Evolutionary conservation across 2,888 invertebrate species (phyloP).

Genomic region (Caenorhabditis zanzibari): DNA sequence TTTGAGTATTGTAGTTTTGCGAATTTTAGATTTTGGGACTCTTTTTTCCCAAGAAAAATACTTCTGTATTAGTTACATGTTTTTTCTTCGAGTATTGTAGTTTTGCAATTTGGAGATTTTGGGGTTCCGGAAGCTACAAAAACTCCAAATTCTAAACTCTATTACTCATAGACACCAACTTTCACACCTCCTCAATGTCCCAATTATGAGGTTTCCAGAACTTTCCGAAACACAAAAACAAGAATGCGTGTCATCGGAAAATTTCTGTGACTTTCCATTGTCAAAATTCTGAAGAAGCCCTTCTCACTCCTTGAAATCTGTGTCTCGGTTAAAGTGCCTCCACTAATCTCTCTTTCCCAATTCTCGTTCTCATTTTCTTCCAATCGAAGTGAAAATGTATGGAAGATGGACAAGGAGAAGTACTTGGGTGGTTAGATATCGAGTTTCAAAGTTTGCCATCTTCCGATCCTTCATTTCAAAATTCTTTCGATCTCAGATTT

Average conservation of each 20-base stretch:
- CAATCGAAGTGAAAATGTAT: slow-evolving; percentile 12
- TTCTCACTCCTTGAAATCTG: not conserved
- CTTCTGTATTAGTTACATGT: no score
- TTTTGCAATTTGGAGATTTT: no score
- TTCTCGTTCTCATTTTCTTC: not conserved
- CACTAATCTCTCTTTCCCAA: not conserved
- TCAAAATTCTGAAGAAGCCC: slow-evolving; percentile 17
- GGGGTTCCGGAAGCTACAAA: no score
- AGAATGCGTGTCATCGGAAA: not conserved
- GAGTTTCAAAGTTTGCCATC: slow-evolving; percentile 51
- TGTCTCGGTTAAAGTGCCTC: slow-evolving; percentile 15
- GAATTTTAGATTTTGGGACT: no score
- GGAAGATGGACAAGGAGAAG: not conserved
- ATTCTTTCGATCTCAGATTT: not conserved
- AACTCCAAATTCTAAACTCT: no score
- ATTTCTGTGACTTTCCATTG: not conserved
- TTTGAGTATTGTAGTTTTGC: no score
- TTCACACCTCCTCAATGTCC: no score
- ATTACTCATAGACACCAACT: no score
- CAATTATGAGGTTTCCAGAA: not conserved
- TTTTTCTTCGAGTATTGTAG: no score
- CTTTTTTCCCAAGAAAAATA: no score
- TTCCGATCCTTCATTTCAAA: not conserved
- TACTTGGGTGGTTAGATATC: slow-evolving; percentile 6
- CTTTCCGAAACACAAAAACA: not conserved